Percentiles rank a stretch among this genome's conserved stretches.
phyloP scores from a whole-genome alignment of 1,140 invertebrate genomes.

The Tetragonula clypearis region DNA sequence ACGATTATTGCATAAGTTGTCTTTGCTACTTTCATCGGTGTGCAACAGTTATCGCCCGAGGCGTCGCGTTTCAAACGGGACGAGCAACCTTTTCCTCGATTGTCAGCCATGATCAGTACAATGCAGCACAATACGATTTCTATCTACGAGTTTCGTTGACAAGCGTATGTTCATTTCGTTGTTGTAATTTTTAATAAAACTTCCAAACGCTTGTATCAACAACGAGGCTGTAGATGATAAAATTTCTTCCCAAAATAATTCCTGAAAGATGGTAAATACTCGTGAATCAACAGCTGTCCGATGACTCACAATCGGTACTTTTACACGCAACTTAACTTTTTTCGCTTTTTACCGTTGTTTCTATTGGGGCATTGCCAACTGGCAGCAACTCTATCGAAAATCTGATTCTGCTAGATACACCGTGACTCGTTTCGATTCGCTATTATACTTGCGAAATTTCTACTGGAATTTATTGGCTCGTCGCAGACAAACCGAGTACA shows the following conservation, averaged over 20 bases:
- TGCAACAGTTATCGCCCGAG: background rate
- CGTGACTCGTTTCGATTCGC: too few species aligned
- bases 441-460: slow-evolving; percentile 42
- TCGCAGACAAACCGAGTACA: background rate
- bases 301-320: slow-evolving; percentile 52
- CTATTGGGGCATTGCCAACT: slow-evolving; percentile 48
- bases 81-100: background rate
- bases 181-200: background rate
- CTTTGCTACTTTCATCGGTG: background rate
- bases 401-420: background rate
- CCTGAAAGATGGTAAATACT: slow-evolving; percentile 39
- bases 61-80: background rate
- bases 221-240: background rate
- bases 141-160: background rate
- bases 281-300: slow-evolving; percentile 63
- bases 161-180: background rate
- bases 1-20: background rate
- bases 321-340: slow-evolving; percentile 25
- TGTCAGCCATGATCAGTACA: background rate
- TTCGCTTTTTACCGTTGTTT: slow-evolving; percentile 15
- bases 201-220: too few species aligned
- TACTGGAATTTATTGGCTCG: slow-evolving; percentile 10
- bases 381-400: slow-evolving; percentile 37
- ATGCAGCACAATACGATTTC: background rate
- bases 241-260: background rate